Evolutionary conservation across 2,888 invertebrate species (phyloP).

Genomic region (Caenorhabditis sinica): DNA sequence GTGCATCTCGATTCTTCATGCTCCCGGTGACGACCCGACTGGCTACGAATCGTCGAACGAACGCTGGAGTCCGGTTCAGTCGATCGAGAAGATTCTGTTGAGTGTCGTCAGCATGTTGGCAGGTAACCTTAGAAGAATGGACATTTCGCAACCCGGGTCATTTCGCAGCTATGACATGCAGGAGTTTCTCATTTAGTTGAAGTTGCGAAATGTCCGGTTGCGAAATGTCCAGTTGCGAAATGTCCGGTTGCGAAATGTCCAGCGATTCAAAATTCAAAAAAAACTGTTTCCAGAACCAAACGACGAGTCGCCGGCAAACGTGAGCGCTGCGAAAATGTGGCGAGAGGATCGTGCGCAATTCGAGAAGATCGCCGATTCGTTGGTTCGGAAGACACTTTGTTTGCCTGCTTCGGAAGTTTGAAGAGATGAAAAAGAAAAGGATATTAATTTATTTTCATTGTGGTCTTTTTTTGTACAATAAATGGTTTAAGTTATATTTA

Average conservation of each 20-base stretch:
- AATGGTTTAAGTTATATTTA: too few relatives aligned
- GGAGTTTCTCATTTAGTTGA: too few relatives aligned
- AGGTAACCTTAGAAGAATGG: slow-evolving; percentile 86
- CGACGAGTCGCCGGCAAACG: slow-evolving; percentile 99
- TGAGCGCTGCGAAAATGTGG: slow-evolving; percentile 88
- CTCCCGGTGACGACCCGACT: slow-evolving; percentile 99
- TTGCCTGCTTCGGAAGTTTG: slow-evolving; percentile 84
- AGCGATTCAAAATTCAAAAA: not conserved
- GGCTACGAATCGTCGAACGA: slow-evolving; percentile 91
- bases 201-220: too few relatives aligned
- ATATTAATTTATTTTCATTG: slow-evolving; percentile 9
- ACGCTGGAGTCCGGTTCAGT: slow-evolving; percentile 97
- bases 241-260: too few relatives aligned
- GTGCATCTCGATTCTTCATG: slow-evolving; percentile 96
- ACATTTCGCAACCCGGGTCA: not conserved
- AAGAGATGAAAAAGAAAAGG: not conserved
- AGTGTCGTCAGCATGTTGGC: slow-evolving; percentile 99
- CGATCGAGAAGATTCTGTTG: slow-evolving; percentile 97
- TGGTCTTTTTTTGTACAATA: too few relatives aligned
- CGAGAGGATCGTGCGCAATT: slow-evolving; percentile 93
- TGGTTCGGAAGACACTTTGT: slow-evolving; percentile 94
- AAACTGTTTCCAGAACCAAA: slow-evolving; percentile 90
- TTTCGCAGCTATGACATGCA: too few relatives aligned
- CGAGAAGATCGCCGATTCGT: slow-evolving; percentile 92
- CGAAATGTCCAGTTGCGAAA: too few relatives aligned